Conservation (phyloP, 2,797 vertebrate species). For the Uromys caudimaculatus region DNA sequence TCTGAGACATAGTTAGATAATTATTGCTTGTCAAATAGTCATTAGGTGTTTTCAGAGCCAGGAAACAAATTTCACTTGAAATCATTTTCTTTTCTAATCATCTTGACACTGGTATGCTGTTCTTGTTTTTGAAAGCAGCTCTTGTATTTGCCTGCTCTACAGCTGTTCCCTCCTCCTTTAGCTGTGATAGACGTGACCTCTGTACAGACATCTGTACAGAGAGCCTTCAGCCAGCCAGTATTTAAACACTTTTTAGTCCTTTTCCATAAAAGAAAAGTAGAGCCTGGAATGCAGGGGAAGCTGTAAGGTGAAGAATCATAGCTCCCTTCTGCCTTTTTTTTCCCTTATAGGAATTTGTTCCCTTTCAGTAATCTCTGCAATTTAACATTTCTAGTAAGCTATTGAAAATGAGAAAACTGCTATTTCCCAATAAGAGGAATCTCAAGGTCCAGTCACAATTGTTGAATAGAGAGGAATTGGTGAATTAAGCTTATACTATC, state of each 20-base stretch:
- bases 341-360: not conserved
- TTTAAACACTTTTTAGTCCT: constrained; percentile 29
- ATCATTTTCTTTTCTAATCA: constrained; percentile 7
- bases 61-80: constrained; percentile 46
- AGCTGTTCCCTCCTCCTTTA: no score
- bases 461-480: constrained; percentile 21
- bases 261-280: not conserved
- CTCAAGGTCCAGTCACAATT: constrained; percentile 22
- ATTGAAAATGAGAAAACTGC: constrained; percentile 47
- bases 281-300: not conserved
- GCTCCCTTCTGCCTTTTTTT: not conserved
- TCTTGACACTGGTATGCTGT: not conserved
- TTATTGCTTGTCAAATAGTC: constrained; percentile 52
- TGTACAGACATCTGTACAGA: not conserved
- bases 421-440: constrained; percentile 35
- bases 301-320: not conserved
- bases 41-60: constrained; percentile 55
- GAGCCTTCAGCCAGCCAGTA: not conserved
- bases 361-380: not conserved
- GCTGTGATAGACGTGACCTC: not conserved
- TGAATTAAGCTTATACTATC: constrained; percentile 10
- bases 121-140: not conserved
- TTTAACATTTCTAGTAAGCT: constrained; percentile 29
- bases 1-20: constrained; percentile 41
- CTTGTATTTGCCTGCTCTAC: not conserved